Evolutionary conservation across 2,888 invertebrate genomes (phyloP).

Genomic region (Megamerina dolium): DNA sequence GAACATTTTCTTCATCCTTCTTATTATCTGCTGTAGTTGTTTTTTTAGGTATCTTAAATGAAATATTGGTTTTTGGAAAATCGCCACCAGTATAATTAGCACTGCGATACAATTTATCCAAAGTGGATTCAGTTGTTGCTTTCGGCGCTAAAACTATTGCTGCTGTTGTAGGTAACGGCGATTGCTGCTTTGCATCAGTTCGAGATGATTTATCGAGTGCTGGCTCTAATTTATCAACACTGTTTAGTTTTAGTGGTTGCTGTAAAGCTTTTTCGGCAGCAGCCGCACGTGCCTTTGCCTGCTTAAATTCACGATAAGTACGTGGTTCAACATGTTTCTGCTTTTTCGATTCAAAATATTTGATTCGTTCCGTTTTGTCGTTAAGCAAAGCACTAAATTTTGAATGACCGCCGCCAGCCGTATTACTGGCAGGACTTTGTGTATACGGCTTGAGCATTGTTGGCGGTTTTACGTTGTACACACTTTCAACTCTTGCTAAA

Average conservation of each 20-base stretch:
- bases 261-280: conserved; percentile 10
- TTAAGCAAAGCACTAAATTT: conserved; percentile 30
- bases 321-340: conserved; percentile 27
- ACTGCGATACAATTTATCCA: conserved; percentile 41
- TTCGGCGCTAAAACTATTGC: no score
- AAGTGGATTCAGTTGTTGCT: conserved; percentile 20
- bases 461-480: background rate
- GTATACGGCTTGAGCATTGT: background rate
- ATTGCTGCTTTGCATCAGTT: background rate
- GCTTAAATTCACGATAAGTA: conserved; percentile 37
- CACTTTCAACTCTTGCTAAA: no score
- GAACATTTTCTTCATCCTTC: background rate
- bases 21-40: conserved; percentile 10
- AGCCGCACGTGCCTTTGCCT: conserved; percentile 31
- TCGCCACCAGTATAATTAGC: conserved; percentile 16
- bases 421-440: background rate
- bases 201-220: background rate
- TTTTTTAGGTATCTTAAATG: conserved; percentile 43
- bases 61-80: conserved; percentile 25
- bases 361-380: conserved; percentile 31
- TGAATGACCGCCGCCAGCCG: background rate
- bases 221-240: conserved; percentile 1
- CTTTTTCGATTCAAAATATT: conserved; percentile 34
- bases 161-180: background rate
- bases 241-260: conserved; percentile 4